These are phyloP conservation scores for Trissoscelio sp. DNA, from an alignment of 2,888 invertebrate species.

Conservation along the genomic window DNA sequence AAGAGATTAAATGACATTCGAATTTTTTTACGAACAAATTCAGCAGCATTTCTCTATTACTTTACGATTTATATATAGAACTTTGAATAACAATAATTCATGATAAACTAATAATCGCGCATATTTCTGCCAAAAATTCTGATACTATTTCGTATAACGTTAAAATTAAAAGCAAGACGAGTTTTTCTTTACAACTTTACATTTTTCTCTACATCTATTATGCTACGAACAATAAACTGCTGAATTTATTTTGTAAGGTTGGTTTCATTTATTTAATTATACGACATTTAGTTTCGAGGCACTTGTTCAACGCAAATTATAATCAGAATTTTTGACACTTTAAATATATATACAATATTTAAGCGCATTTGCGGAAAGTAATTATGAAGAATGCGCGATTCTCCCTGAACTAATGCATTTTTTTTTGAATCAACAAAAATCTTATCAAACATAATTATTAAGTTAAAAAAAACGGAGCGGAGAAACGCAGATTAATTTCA, in stretches of 20 bases:
- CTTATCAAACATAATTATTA: not conserved
- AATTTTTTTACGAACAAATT: not conserved
- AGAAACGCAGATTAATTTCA: slow-evolving; percentile 31
- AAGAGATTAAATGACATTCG: not conserved
- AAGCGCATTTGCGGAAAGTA: slow-evolving; percentile 43
- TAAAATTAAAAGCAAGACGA: not conserved
- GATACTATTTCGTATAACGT: slow-evolving; percentile 20
- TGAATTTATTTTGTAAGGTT: slow-evolving; percentile 11
- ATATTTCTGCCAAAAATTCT: slow-evolving; percentile 49
- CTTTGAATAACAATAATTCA: slow-evolving; percentile 12
- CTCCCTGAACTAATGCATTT: too few relatives aligned
- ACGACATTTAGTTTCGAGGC: slow-evolving; percentile 28
- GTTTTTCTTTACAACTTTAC: slow-evolving; percentile 22
- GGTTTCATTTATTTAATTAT: not conserved
- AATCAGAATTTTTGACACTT: slow-evolving; percentile 60
- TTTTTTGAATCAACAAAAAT: too few relatives aligned
- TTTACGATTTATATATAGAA: slow-evolving; percentile 14
- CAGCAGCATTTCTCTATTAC: slow-evolving; percentile 18
- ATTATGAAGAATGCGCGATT: slow-evolving; percentile 22
- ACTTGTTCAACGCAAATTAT: slow-evolving; percentile 46
- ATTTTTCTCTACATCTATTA: not conserved
- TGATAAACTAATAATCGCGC: slow-evolving; percentile 23
- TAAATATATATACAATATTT: slow-evolving; percentile 52
- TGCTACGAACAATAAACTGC: not conserved
- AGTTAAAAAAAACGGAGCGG: not conserved